Conservation (phyloP, 1,140 invertebrate species). For the Drosophila hydei region DNA sequence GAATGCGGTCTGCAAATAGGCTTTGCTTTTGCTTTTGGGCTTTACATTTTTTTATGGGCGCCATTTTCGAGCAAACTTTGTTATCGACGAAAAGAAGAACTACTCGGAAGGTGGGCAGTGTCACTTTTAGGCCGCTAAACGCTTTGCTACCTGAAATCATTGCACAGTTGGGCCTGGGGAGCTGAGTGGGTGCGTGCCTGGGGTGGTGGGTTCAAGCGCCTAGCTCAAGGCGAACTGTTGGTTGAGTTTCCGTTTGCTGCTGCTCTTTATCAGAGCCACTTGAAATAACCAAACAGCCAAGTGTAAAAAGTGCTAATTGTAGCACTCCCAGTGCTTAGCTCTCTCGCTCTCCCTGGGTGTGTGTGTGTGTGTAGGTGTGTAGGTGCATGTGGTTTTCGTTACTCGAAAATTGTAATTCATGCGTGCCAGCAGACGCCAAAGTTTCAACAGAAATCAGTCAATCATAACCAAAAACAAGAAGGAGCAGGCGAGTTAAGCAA, state of each 20-base stretch:
- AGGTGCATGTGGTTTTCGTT: conserved; percentile 62
- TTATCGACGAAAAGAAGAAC: conserved; percentile 61
- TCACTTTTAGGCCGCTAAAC: conserved; percentile 74
- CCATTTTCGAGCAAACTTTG: conserved; percentile 70
- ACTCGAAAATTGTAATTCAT: conserved; percentile 77
- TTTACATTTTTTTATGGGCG: conserved; percentile 70
- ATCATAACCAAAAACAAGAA: conserved; percentile 71
- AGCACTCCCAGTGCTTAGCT: conserved; percentile 33
- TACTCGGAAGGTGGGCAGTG: conserved; percentile 20
- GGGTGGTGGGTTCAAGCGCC: conserved; percentile 65
- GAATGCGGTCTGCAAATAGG: conserved; percentile 70
- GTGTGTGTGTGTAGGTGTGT: conserved; percentile 28
- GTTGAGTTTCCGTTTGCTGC: conserved; percentile 31
- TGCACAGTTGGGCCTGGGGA: not conserved
- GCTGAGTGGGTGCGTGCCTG: not conserved
- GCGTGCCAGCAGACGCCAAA: conserved; percentile 78
- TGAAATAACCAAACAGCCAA: conserved; percentile 42
- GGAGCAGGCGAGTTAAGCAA: not conserved
- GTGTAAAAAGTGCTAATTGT: conserved; percentile 72
- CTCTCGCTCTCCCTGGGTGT: conserved; percentile 2
- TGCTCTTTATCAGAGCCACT: conserved; percentile 65
- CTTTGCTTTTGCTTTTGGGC: conserved; percentile 79
- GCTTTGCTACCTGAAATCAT: conserved; percentile 65
- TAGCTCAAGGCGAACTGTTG: conserved; percentile 67
- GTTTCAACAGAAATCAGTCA: conserved; percentile 82